Evolutionary conservation across 2,888 invertebrate genomes (phyloP), one percentile per base, ranked within the genome.

Genomic region (Globia sparganii): DNA sequence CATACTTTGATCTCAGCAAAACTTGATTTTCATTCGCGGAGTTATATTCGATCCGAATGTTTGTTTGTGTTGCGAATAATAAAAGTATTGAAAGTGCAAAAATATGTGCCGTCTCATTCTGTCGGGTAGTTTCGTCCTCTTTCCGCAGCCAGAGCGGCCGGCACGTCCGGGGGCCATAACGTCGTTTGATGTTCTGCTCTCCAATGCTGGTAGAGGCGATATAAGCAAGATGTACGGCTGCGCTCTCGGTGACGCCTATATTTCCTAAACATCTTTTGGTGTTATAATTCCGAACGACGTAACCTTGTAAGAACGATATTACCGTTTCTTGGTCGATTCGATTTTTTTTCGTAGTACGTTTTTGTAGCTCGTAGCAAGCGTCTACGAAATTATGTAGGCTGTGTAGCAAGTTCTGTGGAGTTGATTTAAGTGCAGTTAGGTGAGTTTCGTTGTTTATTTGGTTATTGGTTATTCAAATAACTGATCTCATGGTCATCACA

Each of bases 181-280:
- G 91, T 85, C 94, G 95, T 97, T 97, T 97, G 97, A 97, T 97
- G 97, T 93, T 97, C 97, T 96, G 95, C 96, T 96, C 96, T 96
- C 97, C 97, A 97, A 97, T 97, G 94, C 97, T 95, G 94, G 95
- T 91, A 76, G 94, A 93, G 95, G 87, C 94, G 94, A 93, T 95
- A 95, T 95, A 94, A 93, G 91, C 93, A 94, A 96, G 96, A 96
- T 95, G 95, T 95, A 96, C 96, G 96, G 90, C 96, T 96, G 96
- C 95, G 96, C 96, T 95, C 93, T 94, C 94, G 95, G 96, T 92
- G 95, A 94, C 96, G 96, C 96, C 96, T 96, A 96, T 96, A 96
- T 96, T 96, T 94, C 94, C 95, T 96, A 96, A 96, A 96, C 96
- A 96, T 96, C 96, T 96, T 95, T 96, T 86, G 94, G 92, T 90